Conservation (phyloP, 2,113 vertebrate genomes). For the Syngnathus scovelli region DNA sequence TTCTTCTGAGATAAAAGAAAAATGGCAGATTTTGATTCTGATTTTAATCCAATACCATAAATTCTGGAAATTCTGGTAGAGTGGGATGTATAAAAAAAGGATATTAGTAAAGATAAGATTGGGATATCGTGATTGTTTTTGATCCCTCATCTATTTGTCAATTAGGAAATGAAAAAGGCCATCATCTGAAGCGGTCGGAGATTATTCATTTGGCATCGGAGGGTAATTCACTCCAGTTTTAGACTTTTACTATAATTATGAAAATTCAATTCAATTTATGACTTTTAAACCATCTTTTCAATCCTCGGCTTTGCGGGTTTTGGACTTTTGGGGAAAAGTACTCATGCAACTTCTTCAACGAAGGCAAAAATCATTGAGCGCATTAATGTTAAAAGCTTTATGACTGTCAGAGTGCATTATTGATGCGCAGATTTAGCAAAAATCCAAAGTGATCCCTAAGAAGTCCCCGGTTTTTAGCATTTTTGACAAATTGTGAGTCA, state of each 20-base stretch:
- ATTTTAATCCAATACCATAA: constrained; percentile 31
- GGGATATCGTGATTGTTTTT: constrained; percentile 11
- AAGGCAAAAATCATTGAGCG: constrained; percentile 35
- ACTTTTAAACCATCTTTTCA: constrained; percentile 50
- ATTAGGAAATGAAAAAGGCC: constrained; percentile 62
- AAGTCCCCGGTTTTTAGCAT: constrained; percentile 1
- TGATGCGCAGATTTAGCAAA: constrained; percentile 13
- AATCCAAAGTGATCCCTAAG: constrained; percentile 23
- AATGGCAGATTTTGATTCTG: not conserved
- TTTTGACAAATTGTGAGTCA: constrained; percentile 20
- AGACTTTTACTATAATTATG: constrained; percentile 61
- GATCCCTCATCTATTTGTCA: constrained; percentile 36
- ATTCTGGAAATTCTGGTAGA: constrained; percentile 39
- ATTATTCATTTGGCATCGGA: constrained; percentile 49
- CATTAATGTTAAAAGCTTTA: constrained; percentile 49
- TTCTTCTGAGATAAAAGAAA: not conserved
- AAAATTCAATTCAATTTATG: constrained; percentile 63
- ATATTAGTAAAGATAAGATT: constrained; percentile 30
- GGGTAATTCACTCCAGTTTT: constrained; percentile 54
- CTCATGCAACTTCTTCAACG: constrained; percentile 39
- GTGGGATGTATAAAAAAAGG: constrained; percentile 26
- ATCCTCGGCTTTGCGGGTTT: constrained; percentile 37
- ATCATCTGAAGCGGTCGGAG: constrained; percentile 39
- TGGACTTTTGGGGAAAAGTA: constrained; percentile 25
- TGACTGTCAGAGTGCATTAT: constrained; percentile 33